Base-by-base conservation (phyloP, 2,113 vertebrate genomes). In the Fregetta grallaria region DNA sequence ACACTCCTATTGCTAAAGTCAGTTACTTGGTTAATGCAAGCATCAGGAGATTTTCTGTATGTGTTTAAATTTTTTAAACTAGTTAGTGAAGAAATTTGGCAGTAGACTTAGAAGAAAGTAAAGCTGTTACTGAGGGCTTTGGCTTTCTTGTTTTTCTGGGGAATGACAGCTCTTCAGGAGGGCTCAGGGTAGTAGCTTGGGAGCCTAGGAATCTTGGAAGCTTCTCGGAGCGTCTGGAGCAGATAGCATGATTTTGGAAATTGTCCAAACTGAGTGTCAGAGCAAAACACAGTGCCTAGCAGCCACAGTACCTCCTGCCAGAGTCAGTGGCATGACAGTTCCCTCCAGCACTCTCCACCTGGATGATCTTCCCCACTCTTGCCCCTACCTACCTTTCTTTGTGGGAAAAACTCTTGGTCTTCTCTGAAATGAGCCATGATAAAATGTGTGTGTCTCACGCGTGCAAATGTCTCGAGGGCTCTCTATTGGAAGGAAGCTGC, bases 401-500 rank as follows among this genome's bases (percentile, higher is more conserved):
- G 38, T 27, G 21, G 73, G 66, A 67, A 65, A 77, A 95, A 8
- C 26, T 61, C 45, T 86, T 2, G 3, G 12, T 76, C 53, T 85
- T 88, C 53, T 85, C 72, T 88, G 72, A 88, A 74, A 88, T 1
- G 1, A 86, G 59, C 38, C 65, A 30, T 36, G 79, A 59, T 72
- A 62, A 86, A 79, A 62, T 58, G 34, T 50, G 53, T 38, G 16
- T 42, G 29, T 77, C 55, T 88, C 72, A 75, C n/a, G 4, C 50
- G 45, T 12, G 6, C 59, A 55, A 15, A n/a, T 3, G 4, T 59
- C 34, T 59, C 56, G 75, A 58, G 75, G 14, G 38, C 66, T 65
- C 70, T 75, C 40, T 88, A 32, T 70, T 81, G 65, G 84, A 90
- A 97, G 94, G 76, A 96, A 92, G 79, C 82, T 87, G 94, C 72